Conservation (phyloP, 2,113 vertebrate species). For the Channa argus region DNA sequence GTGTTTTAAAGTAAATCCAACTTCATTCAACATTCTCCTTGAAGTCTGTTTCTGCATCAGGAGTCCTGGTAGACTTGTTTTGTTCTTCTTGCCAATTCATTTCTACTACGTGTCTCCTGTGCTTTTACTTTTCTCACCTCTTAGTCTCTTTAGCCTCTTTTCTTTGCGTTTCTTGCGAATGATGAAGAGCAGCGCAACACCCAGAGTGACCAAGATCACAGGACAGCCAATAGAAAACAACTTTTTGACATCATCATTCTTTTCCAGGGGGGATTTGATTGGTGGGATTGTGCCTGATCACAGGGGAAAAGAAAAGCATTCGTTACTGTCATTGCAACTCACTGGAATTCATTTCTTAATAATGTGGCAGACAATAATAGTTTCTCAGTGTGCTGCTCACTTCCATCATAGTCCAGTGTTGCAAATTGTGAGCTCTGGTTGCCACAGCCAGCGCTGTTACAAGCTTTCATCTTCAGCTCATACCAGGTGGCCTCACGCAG, state of each 20-base stretch:
- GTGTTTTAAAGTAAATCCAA: constrained; percentile 23
- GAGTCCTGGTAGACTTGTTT: not conserved
- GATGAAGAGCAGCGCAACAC: constrained; percentile 93
- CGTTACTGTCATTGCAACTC: not conserved
- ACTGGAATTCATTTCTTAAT: not conserved
- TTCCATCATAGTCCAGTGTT: constrained; percentile 96
- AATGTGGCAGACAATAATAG: not conserved
- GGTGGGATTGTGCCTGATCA: constrained; percentile 93
- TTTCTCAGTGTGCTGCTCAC: constrained; percentile 83
- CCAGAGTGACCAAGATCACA: constrained; percentile 93
- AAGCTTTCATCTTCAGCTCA: constrained; percentile 97
- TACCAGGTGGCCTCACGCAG: constrained; percentile 98
- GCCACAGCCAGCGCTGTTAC: constrained; percentile 97
- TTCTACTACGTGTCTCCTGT: not conserved
- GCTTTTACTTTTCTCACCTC: constrained; percentile 85
- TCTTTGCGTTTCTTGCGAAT: constrained; percentile 98
- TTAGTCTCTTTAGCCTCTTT: constrained; percentile 93
- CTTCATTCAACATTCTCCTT: constrained; percentile 13
- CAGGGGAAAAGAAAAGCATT: not conserved
- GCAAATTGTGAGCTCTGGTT: constrained; percentile 96
- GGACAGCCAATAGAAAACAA: constrained; percentile 97
- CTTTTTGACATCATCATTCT: constrained; percentile 95
- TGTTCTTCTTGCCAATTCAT: constrained; percentile 9
- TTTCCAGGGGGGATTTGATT: constrained; percentile 94
- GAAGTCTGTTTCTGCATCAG: constrained; percentile 10